Evolutionary conservation across 2,113 vertebrate species (phyloP).

Genomic region (Pelusios castaneus): DNA sequence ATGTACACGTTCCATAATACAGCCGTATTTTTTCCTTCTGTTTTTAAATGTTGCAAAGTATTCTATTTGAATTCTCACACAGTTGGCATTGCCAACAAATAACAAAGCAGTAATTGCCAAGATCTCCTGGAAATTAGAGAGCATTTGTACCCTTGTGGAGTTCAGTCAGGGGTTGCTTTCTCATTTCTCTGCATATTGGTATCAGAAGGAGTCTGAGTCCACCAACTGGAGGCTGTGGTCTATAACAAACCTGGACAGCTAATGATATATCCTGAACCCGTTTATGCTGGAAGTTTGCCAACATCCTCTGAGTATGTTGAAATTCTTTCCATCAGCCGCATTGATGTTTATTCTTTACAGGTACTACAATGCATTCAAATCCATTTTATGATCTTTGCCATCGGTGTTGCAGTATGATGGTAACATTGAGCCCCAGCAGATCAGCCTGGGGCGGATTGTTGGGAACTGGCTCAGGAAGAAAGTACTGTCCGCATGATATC

Average conservation of each 20-base stretch:
- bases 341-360: not conserved
- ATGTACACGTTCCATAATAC: not conserved
- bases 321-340: not conserved
- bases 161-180: not conserved
- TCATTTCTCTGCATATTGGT: not conserved
- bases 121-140: not conserved
- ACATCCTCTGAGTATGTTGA: not conserved
- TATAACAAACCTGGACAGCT: not conserved
- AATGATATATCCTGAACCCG: not conserved
- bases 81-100: not conserved
- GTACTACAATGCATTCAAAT: not conserved
- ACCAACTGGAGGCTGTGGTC: not conserved
- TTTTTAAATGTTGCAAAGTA: not conserved
- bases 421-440: not conserved
- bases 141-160: not conserved
- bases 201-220: not conserved
- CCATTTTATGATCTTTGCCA: not conserved
- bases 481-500: not conserved
- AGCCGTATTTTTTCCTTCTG: not conserved
- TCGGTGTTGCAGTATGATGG: not conserved
- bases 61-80: not conserved
- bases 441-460: not conserved
- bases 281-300: too few species aligned
- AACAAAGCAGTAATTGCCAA: not conserved
- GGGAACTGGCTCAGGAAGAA: not conserved